Evolutionary conservation across 2,888 invertebrate species (phyloP), one percentile per base, ranked within the genome.

Genomic region (Adelphocoris suturalis): DNA sequence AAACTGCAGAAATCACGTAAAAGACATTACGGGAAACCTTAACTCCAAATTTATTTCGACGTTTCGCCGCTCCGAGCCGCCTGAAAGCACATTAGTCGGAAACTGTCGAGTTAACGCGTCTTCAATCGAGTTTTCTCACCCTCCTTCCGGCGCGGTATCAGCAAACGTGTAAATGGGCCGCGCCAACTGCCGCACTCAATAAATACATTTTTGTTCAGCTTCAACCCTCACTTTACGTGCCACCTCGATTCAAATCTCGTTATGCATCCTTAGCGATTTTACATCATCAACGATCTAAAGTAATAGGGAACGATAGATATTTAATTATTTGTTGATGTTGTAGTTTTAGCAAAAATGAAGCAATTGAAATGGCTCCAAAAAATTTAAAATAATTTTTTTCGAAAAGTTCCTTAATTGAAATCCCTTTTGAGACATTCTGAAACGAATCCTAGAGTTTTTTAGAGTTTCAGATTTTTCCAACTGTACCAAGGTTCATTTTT

Each of bases 71-170:
- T 19, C 11, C 23, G 68, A 68, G 23, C 68, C 68, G 27, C 12
- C 68, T 19, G 68, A 23, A 23, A 27, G 19, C 68, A 27, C 68
- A 68, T 68, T 68, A 68, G 68, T 23, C 68, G 68, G 23, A 68
- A 68, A 68, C 68, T 68, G 68, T 68, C 27, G 68, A 68, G 23
- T 23, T 68, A 68, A 68, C 68, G 68, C 68, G 68, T 68, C 68
- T 68, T 68, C 68, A 68, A 68, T 68, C 68, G 68, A 68, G 68
- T 68, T 68, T 68, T 68, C 23, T 13, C 9, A 0, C 68, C 68
- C 23, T 23, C 68, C 23, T 23, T 23, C 68, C 23, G 68, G 23
- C 7, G 23, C 23, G 68, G 68, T 68, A 68, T 68, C 68, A 68
- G 68, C 68, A 23, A 23, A 68, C 68, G 68, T 68, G 68, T 23